These are phyloP conservation scores for Sipha maydis DNA, from an alignment of 2,888 invertebrate genomes.

Conservation along the genomic window DNA sequence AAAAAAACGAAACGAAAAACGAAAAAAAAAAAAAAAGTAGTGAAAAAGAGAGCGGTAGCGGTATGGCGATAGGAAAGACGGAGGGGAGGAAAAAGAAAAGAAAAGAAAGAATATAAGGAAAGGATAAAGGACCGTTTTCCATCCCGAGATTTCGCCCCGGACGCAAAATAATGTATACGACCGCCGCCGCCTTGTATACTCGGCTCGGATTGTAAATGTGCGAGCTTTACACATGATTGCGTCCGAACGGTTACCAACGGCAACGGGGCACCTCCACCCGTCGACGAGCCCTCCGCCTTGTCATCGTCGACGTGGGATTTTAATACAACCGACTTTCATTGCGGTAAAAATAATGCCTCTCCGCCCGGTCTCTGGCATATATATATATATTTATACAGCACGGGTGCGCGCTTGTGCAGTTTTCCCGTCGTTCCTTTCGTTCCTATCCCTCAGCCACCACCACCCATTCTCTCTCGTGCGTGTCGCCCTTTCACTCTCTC, in stretches of 20 bases:
- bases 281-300: not conserved
- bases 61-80: not conserved
- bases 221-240: constrained; percentile 61
- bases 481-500: no score
- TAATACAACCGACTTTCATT: constrained; percentile 60
- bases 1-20: not conserved
- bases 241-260: constrained; percentile 61
- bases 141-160: constrained; percentile 55
- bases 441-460: not conserved
- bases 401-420: constrained; percentile 3
- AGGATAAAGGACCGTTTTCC: constrained; percentile 60
- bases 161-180: constrained; percentile 59
- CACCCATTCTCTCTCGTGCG: no score
- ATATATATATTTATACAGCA: not conserved
- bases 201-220: constrained; percentile 56
- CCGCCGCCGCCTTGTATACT: not conserved
- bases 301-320: constrained; percentile 57
- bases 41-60: not conserved
- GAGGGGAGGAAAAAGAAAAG: not conserved
- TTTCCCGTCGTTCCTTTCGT: not conserved
- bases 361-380: not conserved
- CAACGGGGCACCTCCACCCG: constrained; percentile 17
- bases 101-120: constrained; percentile 35
- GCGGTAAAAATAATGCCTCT: constrained; percentile 59
- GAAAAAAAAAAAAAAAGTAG: not conserved